These are phyloP conservation scores for Origma solitaria DNA, from an alignment of 2,113 vertebrate genomes.

Conservation along the genomic window DNA sequence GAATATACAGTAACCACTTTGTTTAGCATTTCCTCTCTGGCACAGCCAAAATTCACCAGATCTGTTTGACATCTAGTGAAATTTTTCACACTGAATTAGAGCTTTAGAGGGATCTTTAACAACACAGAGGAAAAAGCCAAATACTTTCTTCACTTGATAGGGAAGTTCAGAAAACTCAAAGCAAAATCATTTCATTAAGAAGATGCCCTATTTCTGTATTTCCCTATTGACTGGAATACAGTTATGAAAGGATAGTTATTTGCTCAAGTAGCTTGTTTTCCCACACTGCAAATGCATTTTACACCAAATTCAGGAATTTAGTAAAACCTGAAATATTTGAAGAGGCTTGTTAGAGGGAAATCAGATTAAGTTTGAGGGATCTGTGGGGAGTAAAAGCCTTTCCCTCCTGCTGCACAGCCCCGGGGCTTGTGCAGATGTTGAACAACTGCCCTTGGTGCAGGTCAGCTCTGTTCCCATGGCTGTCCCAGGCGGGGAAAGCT, in stretches of 20 bases:
- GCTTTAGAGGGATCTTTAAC: neutral
- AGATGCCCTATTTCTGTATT: neutral
- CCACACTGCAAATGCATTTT: neutral
- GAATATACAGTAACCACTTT: conserved; percentile 62
- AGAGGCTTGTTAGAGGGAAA: neutral
- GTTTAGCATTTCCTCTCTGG: conserved; percentile 42
- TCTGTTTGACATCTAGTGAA: neutral
- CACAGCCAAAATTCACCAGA: conserved; percentile 38
- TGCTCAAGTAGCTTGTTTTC: neutral
- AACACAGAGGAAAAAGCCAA: neutral
- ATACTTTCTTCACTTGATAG: neutral
- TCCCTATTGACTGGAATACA: neutral
- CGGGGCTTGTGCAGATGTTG: neutral
- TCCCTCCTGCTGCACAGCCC: neutral
- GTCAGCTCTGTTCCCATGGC: neutral
- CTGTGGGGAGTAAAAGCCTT: neutral
- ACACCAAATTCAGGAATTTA: neutral
- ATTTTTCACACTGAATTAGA: neutral
- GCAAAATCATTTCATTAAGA: neutral
- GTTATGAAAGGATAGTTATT: neutral
- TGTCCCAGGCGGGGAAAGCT: neutral
- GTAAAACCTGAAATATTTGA: neutral
- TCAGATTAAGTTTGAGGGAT: neutral
- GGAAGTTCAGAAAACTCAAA: neutral
- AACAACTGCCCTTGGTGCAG: neutral